phyloP scores from a whole-genome alignment of 1,140 invertebrate species.

The Potamilus streckersoni region DNA sequence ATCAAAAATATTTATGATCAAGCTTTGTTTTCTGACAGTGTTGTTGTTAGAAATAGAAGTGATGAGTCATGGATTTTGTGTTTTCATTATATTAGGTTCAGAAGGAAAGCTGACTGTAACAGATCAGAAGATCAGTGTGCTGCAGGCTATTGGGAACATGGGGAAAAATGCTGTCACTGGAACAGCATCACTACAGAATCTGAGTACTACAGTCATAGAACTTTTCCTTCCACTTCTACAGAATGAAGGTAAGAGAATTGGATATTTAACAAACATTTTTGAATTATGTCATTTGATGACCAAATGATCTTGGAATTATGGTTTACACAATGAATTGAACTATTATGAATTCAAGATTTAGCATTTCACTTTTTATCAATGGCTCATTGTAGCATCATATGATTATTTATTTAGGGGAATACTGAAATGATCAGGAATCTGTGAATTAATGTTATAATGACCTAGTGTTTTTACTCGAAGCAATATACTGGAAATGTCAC shows the following conservation, averaged over 20 bases:
- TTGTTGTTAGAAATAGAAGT: neutral
- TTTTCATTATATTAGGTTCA: constrained; percentile 71
- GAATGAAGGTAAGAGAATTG: constrained; percentile 74
- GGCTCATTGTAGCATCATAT: too few species aligned
- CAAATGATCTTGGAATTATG: neutral
- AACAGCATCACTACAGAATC: constrained; percentile 70
- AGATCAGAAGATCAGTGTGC: constrained; percentile 88
- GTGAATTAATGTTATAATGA: too few species aligned
- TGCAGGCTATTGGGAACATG: constrained; percentile 83
- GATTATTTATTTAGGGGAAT: too few species aligned
- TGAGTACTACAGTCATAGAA: constrained; percentile 76
- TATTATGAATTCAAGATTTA: too few species aligned
- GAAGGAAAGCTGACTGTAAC: constrained; percentile 92
- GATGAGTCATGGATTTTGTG: too few species aligned
- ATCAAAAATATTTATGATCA: neutral
- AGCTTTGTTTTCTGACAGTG: neutral
- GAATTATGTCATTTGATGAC: neutral
- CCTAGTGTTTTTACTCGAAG: too few species aligned
- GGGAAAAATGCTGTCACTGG: constrained; percentile 79
- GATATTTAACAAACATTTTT: neutral
- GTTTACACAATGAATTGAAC: neutral
- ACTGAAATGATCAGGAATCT: too few species aligned
- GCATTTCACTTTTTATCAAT: too few species aligned
- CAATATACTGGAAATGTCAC: too few species aligned
- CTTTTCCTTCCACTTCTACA: constrained; percentile 85